Conservation (phyloP, 2,888 invertebrate species). For the Epirrhoe alternata region DNA sequence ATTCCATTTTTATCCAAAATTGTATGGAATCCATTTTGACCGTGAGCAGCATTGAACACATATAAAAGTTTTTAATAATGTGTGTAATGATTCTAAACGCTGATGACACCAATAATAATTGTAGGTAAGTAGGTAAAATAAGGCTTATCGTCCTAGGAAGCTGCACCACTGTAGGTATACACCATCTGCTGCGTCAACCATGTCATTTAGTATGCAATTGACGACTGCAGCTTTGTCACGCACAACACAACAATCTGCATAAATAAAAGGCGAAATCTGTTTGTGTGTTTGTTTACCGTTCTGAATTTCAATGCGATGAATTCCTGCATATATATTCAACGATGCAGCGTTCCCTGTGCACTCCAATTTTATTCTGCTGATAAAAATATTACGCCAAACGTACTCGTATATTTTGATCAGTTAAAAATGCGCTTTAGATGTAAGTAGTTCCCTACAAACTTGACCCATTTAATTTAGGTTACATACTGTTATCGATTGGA, state of each 20-base stretch:
- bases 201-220: constrained; percentile 38
- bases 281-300: constrained; percentile 40
- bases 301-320: constrained; percentile 46
- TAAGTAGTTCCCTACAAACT: background rate
- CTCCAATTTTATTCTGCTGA: constrained; percentile 12
- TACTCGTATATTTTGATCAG: background rate
- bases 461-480: background rate
- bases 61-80: too few species aligned
- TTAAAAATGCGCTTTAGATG: background rate
- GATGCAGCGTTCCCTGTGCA: constrained; percentile 22
- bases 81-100: background rate
- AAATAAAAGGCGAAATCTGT: constrained; percentile 50
- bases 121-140: background rate
- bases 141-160: constrained; percentile 16
- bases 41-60: too few species aligned
- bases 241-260: constrained; percentile 47
- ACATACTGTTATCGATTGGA: background rate
- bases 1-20: too few species aligned
- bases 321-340: constrained; percentile 31
- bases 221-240: constrained; percentile 36
- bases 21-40: too few species aligned
- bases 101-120: background rate
- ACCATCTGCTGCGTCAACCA: background rate
- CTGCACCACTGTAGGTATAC: constrained; percentile 1
- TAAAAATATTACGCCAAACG: constrained; percentile 13